Percentiles rank a stretch among this genome's conserved stretches.
These are phyloP conservation scores for Gracilinanus agilis DNA, from an alignment of 2,113 vertebrate genomes.

Conservation along the genomic window DNA sequence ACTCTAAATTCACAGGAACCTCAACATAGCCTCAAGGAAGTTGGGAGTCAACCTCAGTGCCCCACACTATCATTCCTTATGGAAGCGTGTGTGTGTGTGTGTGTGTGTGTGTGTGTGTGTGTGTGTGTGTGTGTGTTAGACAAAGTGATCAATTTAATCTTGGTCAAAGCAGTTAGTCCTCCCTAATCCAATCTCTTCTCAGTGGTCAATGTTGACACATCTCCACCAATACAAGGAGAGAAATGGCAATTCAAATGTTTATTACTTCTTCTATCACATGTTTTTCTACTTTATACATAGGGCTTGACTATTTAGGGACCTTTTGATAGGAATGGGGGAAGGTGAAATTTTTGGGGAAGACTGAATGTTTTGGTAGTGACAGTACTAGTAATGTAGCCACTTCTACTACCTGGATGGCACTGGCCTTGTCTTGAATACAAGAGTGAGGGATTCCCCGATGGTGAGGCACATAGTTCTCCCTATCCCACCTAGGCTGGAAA, in stretches of 20 bases:
- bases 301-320: constrained; percentile 28
- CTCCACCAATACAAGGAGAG: not conserved
- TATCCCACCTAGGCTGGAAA: not conserved
- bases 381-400: not conserved
- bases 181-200: not conserved
- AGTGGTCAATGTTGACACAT: not conserved
- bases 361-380: not conserved
- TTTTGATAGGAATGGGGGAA: not conserved
- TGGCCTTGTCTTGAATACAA: not conserved
- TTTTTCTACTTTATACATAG: not conserved
- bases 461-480: not conserved
- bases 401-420: not conserved
- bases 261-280: constrained; percentile 19
- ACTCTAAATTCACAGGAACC: no score
- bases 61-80: not conserved
- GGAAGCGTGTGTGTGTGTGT: no score
- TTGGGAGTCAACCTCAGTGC: not conserved
- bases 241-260: not conserved
- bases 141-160: not conserved
- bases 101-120: no score
- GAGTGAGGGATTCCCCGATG: not conserved
- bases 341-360: not conserved
- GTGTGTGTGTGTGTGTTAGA: not conserved
- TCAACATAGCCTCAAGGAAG: no score
- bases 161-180: not conserved